Conservation (phyloP, 2,113 vertebrate genomes). For the Terrapene triunguis region DNA sequence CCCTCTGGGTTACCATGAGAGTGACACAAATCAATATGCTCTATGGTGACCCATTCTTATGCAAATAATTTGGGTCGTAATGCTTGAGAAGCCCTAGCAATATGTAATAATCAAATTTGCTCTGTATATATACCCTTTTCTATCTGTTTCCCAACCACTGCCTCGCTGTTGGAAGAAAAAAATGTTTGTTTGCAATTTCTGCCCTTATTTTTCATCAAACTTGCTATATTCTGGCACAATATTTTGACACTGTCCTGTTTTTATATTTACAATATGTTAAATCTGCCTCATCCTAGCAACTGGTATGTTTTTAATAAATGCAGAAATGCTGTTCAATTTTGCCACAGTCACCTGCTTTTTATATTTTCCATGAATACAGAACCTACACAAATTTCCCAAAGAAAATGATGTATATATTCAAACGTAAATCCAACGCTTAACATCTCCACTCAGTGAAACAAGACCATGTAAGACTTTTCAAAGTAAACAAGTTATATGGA, state of each 20-base stretch:
- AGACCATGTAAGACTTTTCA: not conserved
- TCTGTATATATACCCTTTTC: not conserved
- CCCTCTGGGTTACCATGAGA: not conserved
- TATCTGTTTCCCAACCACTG: not conserved
- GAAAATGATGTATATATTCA: not conserved
- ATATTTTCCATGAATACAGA: not conserved
- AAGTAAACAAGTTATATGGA: not conserved
- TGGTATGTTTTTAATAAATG: not conserved
- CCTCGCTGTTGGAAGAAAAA: not conserved
- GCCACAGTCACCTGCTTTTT: not conserved
- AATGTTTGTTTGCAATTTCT: not conserved
- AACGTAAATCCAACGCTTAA: not conserved
- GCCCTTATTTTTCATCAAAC: not conserved
- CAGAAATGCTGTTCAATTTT: not conserved
- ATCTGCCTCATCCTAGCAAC: not conserved
- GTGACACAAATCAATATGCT: conserved; percentile 29
- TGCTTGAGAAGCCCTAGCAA: not conserved
- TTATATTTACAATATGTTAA: not conserved
- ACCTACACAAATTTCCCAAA: not conserved
- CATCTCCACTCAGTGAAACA: not conserved
- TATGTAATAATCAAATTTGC: not conserved
- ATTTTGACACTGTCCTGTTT: not conserved
- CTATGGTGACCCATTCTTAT: conserved; percentile 6
- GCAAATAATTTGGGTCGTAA: not conserved
- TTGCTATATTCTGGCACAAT: not conserved